Base-by-base conservation (phyloP, 2,113 vertebrate species). In the Taurulus bubalis region DNA sequence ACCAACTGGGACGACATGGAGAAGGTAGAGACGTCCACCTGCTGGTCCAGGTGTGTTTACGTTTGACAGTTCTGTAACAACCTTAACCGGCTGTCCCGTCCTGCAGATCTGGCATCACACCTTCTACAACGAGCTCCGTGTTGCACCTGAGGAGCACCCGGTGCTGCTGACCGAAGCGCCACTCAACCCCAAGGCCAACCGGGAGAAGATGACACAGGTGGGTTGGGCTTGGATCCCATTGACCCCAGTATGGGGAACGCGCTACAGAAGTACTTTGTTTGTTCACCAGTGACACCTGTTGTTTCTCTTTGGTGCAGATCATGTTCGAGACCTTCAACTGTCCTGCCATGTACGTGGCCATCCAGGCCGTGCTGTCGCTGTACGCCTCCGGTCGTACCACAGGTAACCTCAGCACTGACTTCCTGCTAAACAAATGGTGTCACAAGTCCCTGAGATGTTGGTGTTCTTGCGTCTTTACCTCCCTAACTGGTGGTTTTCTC, bases 1-100 rank as follows among this genome's bases (percentile, higher is more conserved):
- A 99, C 97, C 77, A 98, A 98, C 96, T 99, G 98, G 97, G 97
- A 98, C 0, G 97, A 99, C 87, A 98, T 98, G 98, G 98, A 98
- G 93, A 99, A 99, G 96, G 93, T 95, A 20, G 68, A 6, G 60
- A 42, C 26, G 1, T 42, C 42, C 18, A 18, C 4, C 3, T 32
- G 42, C 1, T 20, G n/a, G n/a, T n/a, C n/a, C n/a, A n/a, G n/a
- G n/a, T n/a, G n/a, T n/a, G n/a, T n/a, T n/a, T n/a, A n/a, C n/a
- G n/a, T n/a, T 42, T 42, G 40, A 42, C 40, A 4, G 34, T 42
- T 12, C 40, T 42, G 40, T 7, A 8, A 40, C 38, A 40, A 42
- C 40, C 40, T 6, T 59, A 75, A 75, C 4, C 1, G 0, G 6
- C 42, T 1, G 6, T 55, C 53, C 1, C 62, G 36, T 71, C 0